Evolutionary conservation across 1,140 invertebrate genomes (phyloP).

Genomic region (Melanaphis sacchari): DNA sequence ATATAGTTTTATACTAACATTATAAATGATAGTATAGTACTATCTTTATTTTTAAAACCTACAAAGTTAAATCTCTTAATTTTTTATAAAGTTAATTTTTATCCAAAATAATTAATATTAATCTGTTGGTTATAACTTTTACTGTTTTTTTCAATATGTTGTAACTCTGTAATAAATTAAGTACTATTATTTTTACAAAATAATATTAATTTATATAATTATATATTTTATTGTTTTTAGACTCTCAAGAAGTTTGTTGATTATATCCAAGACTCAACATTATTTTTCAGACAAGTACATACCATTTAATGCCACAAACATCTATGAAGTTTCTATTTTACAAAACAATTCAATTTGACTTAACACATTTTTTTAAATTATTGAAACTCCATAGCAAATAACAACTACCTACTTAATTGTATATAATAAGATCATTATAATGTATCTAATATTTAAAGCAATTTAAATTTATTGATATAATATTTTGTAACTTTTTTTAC

Average conservation of each 20-base stretch:
- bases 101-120: background rate
- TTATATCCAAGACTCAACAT: background rate
- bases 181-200: background rate
- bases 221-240: constrained; percentile 27
- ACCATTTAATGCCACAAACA: background rate
- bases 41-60: background rate
- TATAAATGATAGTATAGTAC: background rate
- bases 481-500: background rate
- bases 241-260: background rate
- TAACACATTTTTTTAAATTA: background rate
- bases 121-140: background rate
- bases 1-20: no score
- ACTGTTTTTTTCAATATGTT: background rate
- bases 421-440: background rate
- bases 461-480: background rate
- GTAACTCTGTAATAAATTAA: constrained; percentile 27
- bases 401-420: background rate
- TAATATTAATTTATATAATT: background rate
- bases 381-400: background rate
- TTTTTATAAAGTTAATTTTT: background rate
- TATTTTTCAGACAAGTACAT: background rate
- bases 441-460: background rate
- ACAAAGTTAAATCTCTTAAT: background rate
- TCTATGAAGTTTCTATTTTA: background rate
- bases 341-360: background rate